Evolutionary conservation across 2,888 invertebrate genomes (phyloP).

Genomic region (Ormyrus rosae): DNA sequence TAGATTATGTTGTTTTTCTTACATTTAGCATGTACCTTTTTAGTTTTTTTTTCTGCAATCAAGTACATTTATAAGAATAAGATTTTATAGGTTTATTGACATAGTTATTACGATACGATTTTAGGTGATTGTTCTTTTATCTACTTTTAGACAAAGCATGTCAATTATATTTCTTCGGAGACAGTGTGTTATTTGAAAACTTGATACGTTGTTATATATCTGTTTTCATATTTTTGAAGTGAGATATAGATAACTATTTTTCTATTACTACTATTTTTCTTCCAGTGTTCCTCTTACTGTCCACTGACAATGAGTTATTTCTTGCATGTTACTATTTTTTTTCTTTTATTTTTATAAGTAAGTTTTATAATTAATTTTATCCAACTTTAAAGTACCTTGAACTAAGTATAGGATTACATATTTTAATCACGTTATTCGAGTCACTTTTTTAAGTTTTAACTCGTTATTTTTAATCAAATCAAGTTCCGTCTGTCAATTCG

Average conservation of each 20-base stretch:
- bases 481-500: constrained; percentile 63
- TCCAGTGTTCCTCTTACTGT: constrained; percentile 51
- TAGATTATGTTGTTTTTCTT: constrained; percentile 27
- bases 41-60: constrained; percentile 43
- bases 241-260: constrained; percentile 34
- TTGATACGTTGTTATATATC: constrained; percentile 32
- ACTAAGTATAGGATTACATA: constrained; percentile 37
- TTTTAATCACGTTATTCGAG: constrained; percentile 54
- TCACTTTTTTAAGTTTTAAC: constrained; percentile 51
- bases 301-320: constrained; percentile 30
- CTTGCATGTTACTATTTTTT: constrained; percentile 46
- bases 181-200: constrained; percentile 40
- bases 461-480: constrained; percentile 54
- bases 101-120: constrained; percentile 28
- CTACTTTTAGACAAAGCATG: constrained; percentile 46
- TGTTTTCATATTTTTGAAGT: constrained; percentile 39
- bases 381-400: constrained; percentile 47
- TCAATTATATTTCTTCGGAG: constrained; percentile 21
- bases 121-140: constrained; percentile 42
- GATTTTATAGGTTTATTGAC: background rate
- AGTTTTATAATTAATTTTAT: constrained; percentile 42
- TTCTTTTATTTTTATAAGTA: constrained; percentile 36
- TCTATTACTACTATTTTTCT: constrained; percentile 47
- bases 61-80: constrained; percentile 29
- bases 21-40: constrained; percentile 38